Evolutionary conservation across 2,797 vertebrate genomes (phyloP), one percentile per base, ranked within the genome.

Genomic region (Odontamblyopus rebecca): DNA sequence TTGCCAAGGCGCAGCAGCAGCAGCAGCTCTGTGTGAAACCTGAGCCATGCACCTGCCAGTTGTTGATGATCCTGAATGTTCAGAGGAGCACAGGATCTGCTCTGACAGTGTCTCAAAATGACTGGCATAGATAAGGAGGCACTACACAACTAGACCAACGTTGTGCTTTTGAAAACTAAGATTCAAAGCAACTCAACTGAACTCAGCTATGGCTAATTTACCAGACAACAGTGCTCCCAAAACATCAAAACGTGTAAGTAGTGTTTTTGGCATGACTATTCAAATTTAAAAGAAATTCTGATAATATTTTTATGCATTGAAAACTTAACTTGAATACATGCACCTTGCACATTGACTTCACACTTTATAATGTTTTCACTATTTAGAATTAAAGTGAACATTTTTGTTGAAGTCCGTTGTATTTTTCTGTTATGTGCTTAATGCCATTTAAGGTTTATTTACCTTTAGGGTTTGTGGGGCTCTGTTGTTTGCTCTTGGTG

Each of bases 401-500:
- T 53, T 67, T 19, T 13, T n/a, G 13, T 38, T 2, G 48, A 75
- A 53, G 56, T 66, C 0, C 6, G 74, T 32, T 72, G 44, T 59
- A 5, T 64, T 27, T 15, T 60, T 50, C 65, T 83, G 82, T 85
- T 81, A 78, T 77, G 64, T 82, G 57, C 63, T 67, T 75, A 61
- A 77, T 61, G 65, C 44, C 60, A 54, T 74, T 60, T 50, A 73
- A 77, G 41, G 26, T 16, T 54, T 92, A 77, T 94, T 94, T 93
- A 85, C 92, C 89, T 93, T 92, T 67, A 83, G 91, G 91, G 91
- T 86, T 93, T 86, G 89, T 82, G 84, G 79, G 79, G 1, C 81
- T 67, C 80, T 70, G 5, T 70, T 93, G 89, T 93, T 93, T 94
- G 91, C 89, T 76, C 82, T 93, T 92, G 91, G 93, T 69, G 92